Evolutionary conservation across 1,140 invertebrate genomes (phyloP), one percentile per base, ranked within the genome.

Genomic region (Drosophila tsacasi): DNA sequence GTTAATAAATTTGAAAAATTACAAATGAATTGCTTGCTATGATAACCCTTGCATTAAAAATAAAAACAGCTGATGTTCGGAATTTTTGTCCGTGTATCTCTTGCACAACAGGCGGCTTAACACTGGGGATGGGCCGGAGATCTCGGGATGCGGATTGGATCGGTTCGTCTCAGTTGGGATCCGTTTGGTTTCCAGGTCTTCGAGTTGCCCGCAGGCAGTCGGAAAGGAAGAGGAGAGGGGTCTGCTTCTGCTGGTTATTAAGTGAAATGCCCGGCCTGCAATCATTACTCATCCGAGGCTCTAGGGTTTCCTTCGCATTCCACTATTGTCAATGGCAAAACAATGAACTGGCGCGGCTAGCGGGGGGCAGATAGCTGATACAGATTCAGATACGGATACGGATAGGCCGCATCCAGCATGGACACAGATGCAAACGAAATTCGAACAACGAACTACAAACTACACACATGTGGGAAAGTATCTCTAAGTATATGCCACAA

Each of bases 201-300:
- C 65, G 65, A 81, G 84, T 77, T 79, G 83, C 73, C 63, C 61
- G 58, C 62, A 77, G 71, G 77, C 77, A 66, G 39, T 37, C 55
- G 27, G 42, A 39, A 40, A 25, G 59, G 35, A 21, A 39, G 71
- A 50, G 47, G 72, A 27, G 10, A 6, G 49, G 25, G 52, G 19
- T 27, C 65, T 32, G 74, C 79, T 76, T 77, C 86, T 87, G 40
- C 40, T 54, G 73, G 74, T 76, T 76, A 83, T 86, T 87, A 86
- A 66, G 81, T 81, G 84, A 68, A 77, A 77, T 76, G 82, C 75
- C 79, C 62, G 65, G 76, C 81, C 85, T 84, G 63, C 78, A 90
- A 90, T 90, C 84, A 89, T 89, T 90, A 89, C 85, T 89, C 84
- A 89, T 89, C 81, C 71, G 77, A 62, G 76, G 74, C 72, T 90